Percentiles rank a stretch among this genome's conserved stretches.
Evolutionary conservation across 2,888 invertebrate genomes (phyloP).

Genomic region (Phytoseiulus persimilis): DNA sequence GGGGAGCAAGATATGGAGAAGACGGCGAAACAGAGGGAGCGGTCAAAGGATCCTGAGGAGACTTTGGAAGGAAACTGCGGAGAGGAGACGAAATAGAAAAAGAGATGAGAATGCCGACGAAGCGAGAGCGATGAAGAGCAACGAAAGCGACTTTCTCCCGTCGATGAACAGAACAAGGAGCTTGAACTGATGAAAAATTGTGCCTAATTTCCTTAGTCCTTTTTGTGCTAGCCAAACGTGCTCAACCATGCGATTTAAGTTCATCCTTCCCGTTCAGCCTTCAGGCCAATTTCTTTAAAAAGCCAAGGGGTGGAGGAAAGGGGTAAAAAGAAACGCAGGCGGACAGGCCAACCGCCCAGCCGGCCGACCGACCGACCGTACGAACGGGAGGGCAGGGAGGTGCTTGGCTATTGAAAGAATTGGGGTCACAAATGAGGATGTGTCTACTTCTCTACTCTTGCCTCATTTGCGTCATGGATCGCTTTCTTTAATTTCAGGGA

Average conservation of each 20-base stretch:
- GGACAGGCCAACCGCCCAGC: background rate
- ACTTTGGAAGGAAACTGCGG: background rate
- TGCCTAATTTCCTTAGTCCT: slow-evolving; percentile 32
- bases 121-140: background rate
- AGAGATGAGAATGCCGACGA: background rate
- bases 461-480: background rate
- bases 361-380: background rate
- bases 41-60: background rate
- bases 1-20: background rate
- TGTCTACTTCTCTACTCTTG: background rate
- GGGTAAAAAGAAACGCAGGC: background rate
- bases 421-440: background rate
- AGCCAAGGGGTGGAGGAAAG: background rate
- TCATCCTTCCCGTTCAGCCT: background rate
- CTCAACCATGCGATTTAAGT: background rate
- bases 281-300: slow-evolving; percentile 5
- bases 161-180: background rate
- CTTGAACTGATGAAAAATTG: slow-evolving; percentile 36
- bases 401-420: background rate
- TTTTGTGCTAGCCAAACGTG: slow-evolving; percentile 32
- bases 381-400: background rate
- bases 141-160: background rate
- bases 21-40: background rate
- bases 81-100: background rate
- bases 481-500: background rate